These are phyloP conservation scores for Menura novaehollandiae DNA, from an alignment of 2,113 vertebrate species.

Conservation along the genomic window DNA sequence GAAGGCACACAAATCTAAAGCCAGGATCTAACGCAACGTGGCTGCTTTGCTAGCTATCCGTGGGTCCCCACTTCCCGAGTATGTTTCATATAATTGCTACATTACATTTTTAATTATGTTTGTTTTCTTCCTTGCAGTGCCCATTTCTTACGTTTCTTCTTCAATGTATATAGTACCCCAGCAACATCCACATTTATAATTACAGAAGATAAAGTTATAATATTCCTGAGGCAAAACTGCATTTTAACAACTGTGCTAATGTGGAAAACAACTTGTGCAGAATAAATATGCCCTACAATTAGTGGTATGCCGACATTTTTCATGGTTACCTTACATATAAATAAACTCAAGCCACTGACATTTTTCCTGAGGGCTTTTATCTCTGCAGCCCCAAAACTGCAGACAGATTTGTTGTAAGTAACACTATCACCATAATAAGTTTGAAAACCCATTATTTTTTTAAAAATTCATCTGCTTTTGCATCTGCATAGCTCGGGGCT, in stretches of 20 bases:
- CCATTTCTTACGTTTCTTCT: neutral
- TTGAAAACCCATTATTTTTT: conserved; percentile 62
- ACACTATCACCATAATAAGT: conserved; percentile 68
- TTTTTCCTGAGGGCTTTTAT: conserved; percentile 60
- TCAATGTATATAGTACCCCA: neutral
- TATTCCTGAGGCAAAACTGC: conserved; percentile 59
- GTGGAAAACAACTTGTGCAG: conserved; percentile 66
- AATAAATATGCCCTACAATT: conserved; percentile 73
- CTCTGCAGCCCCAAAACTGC: conserved; percentile 57
- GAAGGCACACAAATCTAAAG: conserved; percentile 37
- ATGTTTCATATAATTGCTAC: neutral
- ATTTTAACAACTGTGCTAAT: conserved; percentile 63
- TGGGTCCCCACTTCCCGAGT: neutral
- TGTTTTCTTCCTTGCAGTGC: neutral
- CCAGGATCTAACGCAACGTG: neutral
- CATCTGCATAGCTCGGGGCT: conserved; percentile 74
- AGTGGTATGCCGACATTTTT: conserved; percentile 62
- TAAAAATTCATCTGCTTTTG: conserved; percentile 59
- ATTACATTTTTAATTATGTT: conserved; percentile 44
- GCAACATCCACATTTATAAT: conserved; percentile 59
- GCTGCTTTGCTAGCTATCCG: neutral
- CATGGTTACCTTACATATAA: conserved; percentile 59
- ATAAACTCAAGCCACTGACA: conserved; percentile 61
- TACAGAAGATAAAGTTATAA: conserved; percentile 59
- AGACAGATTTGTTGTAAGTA: conserved; percentile 68